phyloP scores from a whole-genome alignment of 2,113 vertebrate species.

The Saguinus midas region DNA sequence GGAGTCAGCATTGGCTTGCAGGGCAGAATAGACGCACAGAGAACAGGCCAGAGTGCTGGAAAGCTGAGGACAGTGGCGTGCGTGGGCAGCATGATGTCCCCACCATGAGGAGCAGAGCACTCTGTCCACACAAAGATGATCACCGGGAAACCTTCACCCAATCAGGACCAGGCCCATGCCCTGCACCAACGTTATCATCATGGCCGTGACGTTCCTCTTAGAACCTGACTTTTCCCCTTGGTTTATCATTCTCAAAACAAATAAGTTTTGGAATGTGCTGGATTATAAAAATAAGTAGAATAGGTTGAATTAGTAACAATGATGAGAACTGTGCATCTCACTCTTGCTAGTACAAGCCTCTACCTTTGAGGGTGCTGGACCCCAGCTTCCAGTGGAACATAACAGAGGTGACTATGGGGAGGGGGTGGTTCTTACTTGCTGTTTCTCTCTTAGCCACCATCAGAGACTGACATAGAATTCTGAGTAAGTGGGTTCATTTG shows the following conservation, averaged over 20 bases:
- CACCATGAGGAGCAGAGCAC: too few species aligned
- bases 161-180: not conserved
- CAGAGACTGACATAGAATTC: not conserved
- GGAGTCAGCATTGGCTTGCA: not conserved
- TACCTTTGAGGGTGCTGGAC: not conserved
- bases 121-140: not conserved
- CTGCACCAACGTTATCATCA: accelerated
- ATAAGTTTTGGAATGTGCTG: not conserved
- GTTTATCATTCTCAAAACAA: not conserved
- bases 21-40: not conserved
- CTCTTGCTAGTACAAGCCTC: not conserved
- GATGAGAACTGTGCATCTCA: not conserved
- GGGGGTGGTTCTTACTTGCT: too few species aligned
- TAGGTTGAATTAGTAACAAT: not conserved
- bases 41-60: not conserved
- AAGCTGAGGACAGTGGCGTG: too few species aligned
- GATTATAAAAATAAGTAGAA: not conserved
- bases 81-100: accelerated
- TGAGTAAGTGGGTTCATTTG: not conserved
- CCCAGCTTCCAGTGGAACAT: not conserved
- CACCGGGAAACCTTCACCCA: not conserved
- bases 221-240: not conserved
- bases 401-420: not conserved
- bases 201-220: not conserved
- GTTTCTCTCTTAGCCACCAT: not conserved